These are phyloP conservation scores for Drosophila mettleri DNA, from an alignment of 2,888 invertebrate genomes.

Conservation along the genomic window DNA sequence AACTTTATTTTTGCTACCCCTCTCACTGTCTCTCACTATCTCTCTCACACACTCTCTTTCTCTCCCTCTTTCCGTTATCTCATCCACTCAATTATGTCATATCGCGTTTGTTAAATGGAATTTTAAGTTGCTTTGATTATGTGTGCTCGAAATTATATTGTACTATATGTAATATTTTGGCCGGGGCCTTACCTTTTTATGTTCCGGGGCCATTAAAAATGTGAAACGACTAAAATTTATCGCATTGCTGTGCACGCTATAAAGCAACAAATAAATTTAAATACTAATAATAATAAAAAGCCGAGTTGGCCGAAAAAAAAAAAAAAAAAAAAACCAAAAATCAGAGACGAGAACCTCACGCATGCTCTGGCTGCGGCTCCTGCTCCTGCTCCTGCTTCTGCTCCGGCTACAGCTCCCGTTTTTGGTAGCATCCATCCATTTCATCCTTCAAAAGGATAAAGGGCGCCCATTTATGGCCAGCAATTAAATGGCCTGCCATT, in stretches of 20 bases:
- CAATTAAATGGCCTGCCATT: conserved; percentile 83
- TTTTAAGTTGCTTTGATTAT: conserved; percentile 77
- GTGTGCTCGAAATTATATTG: conserved; percentile 51
- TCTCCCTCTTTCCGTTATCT: conserved; percentile 2
- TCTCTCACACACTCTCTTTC: neutral
- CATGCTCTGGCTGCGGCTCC: conserved; percentile 35
- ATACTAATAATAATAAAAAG: conserved; percentile 79
- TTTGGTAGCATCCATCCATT: conserved; percentile 62
- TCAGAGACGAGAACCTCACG: conserved; percentile 52
- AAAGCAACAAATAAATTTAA: conserved; percentile 81
- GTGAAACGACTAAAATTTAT: conserved; percentile 67
- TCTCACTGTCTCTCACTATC: too few relatives aligned
- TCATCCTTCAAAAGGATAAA: conserved; percentile 70
- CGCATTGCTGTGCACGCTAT: conserved; percentile 72
- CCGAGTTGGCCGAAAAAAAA: conserved; percentile 27
- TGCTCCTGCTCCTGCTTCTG: neutral
- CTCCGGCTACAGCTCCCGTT: conserved; percentile 25
- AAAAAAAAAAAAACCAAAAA: neutral
- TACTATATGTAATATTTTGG: conserved; percentile 67
- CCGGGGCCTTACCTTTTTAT: conserved; percentile 12
- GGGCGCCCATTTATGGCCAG: conserved; percentile 81
- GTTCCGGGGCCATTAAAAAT: conserved; percentile 64
- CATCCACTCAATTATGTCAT: conserved; percentile 74
- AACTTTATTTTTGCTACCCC: neutral
- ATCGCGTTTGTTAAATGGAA: conserved; percentile 73